Base-by-base conservation (phyloP, 1,140 invertebrate species). In the Trichogramma pretiosum region DNA sequence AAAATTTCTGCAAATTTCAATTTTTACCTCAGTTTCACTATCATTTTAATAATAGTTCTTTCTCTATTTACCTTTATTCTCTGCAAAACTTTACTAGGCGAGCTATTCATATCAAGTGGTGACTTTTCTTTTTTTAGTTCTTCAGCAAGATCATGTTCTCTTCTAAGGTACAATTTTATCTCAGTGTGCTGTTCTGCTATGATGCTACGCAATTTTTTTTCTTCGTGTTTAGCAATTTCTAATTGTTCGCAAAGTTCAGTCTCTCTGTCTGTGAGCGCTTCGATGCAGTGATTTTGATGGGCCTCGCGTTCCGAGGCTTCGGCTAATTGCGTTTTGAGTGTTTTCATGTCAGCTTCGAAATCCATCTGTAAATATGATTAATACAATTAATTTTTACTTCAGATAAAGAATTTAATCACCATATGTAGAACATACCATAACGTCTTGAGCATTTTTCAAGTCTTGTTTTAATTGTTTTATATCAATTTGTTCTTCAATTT, bases 261-360 rank as follows among this genome's bases (percentile, higher is more conserved):
- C 22, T 63, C 61, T 5, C 39, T 61, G 14, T 56, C 57, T 17
- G 51, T 56, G 8, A 62, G 22, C 5, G 35, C 42, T 7, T 57
- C 48, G 5, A 68, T 16, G 14, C 40, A 44, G 10, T 50, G 35
- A 17, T 38, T 9, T 26, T 63, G 36, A 26, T 63, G 54, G 3
- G 39, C 11, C 22, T 64, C 56, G 3, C 60, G 58, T 13, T 61
- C 57, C 19, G 54, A 28, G 4, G 58, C 47, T 13, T 57, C 55
- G 3, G 46, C 44, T 5, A 70, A 34, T 47, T 65, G 57, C 24
- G 53, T 41, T 22, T 57, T 64, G 0, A 66, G 61, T 8, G 71
- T 65, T 8, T 71, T 64, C 41, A 75, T 59, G 48, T 79, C 75
- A 5, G 66, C 54, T 48, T 76, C 67, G 11, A 73, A 52, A 33